Evolutionary conservation across 2,797 vertebrate genomes (phyloP).

Genomic region (Chelonia mydas): DNA sequence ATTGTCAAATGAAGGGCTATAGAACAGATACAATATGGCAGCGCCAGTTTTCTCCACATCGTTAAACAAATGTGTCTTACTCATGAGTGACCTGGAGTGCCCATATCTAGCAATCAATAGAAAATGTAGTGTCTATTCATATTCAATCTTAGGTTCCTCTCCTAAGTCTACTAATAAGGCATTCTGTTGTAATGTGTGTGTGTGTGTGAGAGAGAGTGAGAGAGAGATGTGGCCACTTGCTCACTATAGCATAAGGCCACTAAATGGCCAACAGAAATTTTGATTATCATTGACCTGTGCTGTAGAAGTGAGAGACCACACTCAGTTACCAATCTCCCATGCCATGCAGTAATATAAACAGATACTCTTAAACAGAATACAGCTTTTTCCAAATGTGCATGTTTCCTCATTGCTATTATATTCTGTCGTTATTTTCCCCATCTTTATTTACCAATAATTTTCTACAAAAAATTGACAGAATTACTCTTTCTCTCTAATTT

Average conservation of each 20-base stretch:
- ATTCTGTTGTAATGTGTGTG: neutral
- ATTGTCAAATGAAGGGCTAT: neutral
- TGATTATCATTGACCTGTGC: neutral
- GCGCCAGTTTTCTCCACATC: neutral
- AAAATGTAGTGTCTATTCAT: neutral
- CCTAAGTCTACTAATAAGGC: neutral
- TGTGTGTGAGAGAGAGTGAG: neutral
- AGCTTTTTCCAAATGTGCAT: neutral
- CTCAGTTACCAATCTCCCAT: neutral
- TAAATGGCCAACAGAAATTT: conserved; percentile 20
- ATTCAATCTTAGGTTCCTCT: neutral
- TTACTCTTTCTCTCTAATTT: conserved; percentile 1
- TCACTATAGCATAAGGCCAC: neutral
- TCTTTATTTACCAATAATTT: conserved; percentile 28
- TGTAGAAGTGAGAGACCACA: neutral
- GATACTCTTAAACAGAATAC: neutral
- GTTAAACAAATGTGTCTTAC: neutral
- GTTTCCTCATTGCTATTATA: neutral
- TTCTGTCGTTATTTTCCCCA: conserved; percentile 23
- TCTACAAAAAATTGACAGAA: conserved; percentile 17
- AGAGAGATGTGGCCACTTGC: neutral
- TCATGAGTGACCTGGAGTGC: neutral
- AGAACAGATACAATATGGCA: neutral
- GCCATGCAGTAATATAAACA: neutral
- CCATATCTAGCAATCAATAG: conserved; percentile 9